Conservation (phyloP, 30 jellyfish, hydroid and myxozoan species). For the Turritopsis rubra region DNA sequence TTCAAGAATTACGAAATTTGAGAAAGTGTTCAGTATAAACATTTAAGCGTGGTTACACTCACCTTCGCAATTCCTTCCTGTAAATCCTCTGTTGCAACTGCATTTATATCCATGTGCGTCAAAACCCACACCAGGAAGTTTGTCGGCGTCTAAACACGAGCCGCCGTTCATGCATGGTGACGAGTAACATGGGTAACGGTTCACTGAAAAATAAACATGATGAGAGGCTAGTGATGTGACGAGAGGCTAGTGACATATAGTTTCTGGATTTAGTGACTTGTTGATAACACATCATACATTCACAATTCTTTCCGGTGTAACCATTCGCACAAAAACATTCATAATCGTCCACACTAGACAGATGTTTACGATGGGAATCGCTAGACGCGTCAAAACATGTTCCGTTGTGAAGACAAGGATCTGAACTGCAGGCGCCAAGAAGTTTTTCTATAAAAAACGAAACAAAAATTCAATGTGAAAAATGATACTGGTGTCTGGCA, state of each 20-base stretch:
- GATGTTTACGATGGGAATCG: slow-evolving; percentile 48
- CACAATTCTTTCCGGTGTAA: slow-evolving; percentile 74
- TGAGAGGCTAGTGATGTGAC: too few species aligned
- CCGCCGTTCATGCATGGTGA: slow-evolving; percentile 83
- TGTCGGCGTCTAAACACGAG: slow-evolving; percentile 65
- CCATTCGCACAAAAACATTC: slow-evolving; percentile 74
- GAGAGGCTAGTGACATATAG: too few species aligned
- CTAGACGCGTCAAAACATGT: slow-evolving; percentile 78
- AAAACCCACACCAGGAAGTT: slow-evolving; percentile 78
- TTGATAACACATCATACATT: too few species aligned
- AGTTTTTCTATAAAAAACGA: slow-evolving; percentile 35
- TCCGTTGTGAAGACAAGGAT: slow-evolving; percentile 76
- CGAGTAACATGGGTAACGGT: slow-evolving; percentile 62
- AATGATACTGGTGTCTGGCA: not conserved
- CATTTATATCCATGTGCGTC: slow-evolving; percentile 90
- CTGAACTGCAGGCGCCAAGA: slow-evolving; percentile 86
- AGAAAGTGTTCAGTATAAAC: not conserved
- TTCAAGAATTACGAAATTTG: not conserved
- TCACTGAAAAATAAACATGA: slow-evolving; percentile 29
- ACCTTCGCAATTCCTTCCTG: slow-evolving; percentile 84
- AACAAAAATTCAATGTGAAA: not conserved
- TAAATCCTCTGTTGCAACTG: slow-evolving; percentile 49
- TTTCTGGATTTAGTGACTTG: too few species aligned
- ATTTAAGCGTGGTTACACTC: not conserved
- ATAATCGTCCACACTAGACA: slow-evolving; percentile 70